phyloP scores from a whole-genome alignment of 2,888 invertebrate species.

The Autographa pulchrina region DNA sequence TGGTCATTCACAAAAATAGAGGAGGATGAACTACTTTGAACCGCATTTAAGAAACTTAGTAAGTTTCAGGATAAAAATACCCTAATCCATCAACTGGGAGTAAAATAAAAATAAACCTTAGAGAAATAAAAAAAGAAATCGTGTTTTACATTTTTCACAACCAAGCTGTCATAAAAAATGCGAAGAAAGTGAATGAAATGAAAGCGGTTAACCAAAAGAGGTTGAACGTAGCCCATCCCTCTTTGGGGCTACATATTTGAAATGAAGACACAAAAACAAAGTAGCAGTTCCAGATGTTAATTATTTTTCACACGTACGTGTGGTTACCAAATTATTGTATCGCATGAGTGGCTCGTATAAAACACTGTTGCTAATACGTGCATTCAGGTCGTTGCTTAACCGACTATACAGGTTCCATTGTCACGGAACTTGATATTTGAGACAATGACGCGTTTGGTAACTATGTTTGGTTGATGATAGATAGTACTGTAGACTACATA shows the following conservation, averaged over 20 bases:
- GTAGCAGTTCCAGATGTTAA: background rate
- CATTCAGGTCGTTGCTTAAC: conserved; percentile 67
- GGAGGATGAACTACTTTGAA: too few species aligned
- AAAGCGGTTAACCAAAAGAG: background rate
- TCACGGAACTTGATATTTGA: conserved; percentile 62
- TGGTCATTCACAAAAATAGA: too few species aligned
- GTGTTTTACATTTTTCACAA: too few species aligned
- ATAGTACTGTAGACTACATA: conserved; percentile 1
- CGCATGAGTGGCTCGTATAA: conserved; percentile 66
- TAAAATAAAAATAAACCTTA: too few species aligned
- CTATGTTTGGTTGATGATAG: conserved; percentile 36
- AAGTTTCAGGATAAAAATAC: too few species aligned
- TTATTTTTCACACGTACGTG: conserved; percentile 39
- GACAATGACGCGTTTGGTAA: conserved; percentile 62
- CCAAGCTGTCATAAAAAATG: background rate
- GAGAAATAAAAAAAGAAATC: too few species aligned
- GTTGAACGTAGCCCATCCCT: background rate
- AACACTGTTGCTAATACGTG: conserved; percentile 52
- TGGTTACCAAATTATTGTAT: conserved; percentile 57
- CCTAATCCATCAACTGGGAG: too few species aligned
- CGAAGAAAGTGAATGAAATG: background rate
- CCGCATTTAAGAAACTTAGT: too few species aligned
- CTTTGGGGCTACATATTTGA: background rate
- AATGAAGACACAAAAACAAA: background rate
- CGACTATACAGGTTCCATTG: conserved; percentile 55